phyloP scores from a whole-genome alignment of 1,140 invertebrate genomes.

The Gonatopus flavifemur region DNA sequence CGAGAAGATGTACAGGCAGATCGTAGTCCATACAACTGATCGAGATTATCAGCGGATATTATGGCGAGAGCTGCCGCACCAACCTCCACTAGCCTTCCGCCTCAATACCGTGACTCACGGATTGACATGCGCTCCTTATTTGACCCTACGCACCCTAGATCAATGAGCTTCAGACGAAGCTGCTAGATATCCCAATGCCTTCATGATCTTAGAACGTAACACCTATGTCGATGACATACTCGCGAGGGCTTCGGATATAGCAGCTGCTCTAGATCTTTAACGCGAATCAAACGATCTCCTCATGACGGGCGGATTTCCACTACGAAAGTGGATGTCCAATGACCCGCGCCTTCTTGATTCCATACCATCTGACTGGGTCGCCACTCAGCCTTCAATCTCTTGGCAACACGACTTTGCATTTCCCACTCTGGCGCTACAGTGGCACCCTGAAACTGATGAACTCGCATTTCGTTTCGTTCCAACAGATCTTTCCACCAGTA shows the following conservation, averaged over 20 bases:
- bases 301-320: background rate
- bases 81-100: background rate
- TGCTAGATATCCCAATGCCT: background rate
- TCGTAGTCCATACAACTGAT: constrained; percentile 5
- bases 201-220: background rate
- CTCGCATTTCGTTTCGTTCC: too few species aligned
- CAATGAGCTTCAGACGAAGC: constrained; percentile 1
- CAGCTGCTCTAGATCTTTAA: background rate
- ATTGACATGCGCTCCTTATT: constrained; percentile 5
- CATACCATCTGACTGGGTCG: too few species aligned
- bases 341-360: background rate
- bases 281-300: background rate
- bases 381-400: too few species aligned
- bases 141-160: background rate
- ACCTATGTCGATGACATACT: constrained; percentile 12
- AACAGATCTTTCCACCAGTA: too few species aligned
- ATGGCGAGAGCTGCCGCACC: background rate
- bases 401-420: too few species aligned
- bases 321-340: constrained; percentile 2
- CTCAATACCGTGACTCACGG: constrained; percentile 12
- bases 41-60: constrained; percentile 9
- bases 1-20: constrained; percentile 16
- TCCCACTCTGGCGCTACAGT: too few species aligned
- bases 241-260: background rate
- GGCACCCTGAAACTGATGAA: too few species aligned